phyloP scores from a whole-genome alignment of 2,797 vertebrate species.

The Sebastes nivosus region DNA sequence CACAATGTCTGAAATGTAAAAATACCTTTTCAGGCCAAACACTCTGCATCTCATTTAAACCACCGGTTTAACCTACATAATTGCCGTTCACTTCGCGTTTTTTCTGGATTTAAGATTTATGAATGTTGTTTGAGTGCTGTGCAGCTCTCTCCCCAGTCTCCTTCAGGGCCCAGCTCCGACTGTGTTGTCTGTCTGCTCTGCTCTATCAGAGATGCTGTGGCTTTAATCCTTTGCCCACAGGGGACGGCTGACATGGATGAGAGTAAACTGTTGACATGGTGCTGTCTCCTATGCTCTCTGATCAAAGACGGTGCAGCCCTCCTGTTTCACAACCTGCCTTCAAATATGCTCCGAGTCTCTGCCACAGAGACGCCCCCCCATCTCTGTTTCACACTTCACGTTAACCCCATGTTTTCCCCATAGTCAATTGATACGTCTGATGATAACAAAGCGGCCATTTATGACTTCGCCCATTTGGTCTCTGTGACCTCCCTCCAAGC shows the following conservation, averaged over 20 bases:
- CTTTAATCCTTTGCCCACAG: conserved; percentile 81
- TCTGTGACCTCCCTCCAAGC: conserved; percentile 44
- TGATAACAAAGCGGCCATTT: conserved; percentile 53
- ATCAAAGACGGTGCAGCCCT: conserved; percentile 78
- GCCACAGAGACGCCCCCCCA: conserved; percentile 41
- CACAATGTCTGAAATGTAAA: background rate
- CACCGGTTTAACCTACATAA: conserved; percentile 32
- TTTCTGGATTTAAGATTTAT: conserved; percentile 27
- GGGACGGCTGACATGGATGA: conserved; percentile 80
- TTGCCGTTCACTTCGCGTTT: conserved; percentile 23
- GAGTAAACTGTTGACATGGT: conserved; percentile 84
- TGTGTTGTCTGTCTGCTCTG: conserved; percentile 57
- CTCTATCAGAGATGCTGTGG: conserved; percentile 73
- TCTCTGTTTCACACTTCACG: conserved; percentile 41
- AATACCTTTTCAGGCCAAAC: conserved; percentile 9
- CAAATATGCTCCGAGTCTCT: conserved; percentile 66
- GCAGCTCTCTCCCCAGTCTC: conserved; percentile 41
- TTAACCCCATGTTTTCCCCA: conserved; percentile 37
- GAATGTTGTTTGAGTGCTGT: conserved; percentile 33
- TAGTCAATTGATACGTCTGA: conserved; percentile 36
- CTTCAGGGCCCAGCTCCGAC: conserved; percentile 56
- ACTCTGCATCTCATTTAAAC: conserved; percentile 27
- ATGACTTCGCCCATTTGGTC: conserved; percentile 26
- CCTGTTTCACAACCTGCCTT: conserved; percentile 80
- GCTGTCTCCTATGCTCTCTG: conserved; percentile 81